These are phyloP conservation scores for Dendrolimus punctatus DNA, from an alignment of 1,140 invertebrate species.

Conservation along the genomic window DNA sequence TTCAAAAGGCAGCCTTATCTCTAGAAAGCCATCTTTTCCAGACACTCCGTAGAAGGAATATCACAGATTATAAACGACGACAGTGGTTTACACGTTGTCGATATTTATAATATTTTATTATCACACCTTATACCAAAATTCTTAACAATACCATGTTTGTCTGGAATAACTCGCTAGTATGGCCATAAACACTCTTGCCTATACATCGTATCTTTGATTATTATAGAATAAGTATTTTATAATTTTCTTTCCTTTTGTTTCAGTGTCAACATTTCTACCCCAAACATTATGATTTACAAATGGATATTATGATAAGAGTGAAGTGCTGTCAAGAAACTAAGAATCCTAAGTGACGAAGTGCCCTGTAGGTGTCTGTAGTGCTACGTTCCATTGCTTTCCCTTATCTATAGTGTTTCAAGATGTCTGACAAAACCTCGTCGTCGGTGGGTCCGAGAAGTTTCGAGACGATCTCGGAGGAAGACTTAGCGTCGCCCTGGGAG, in stretches of 20 bases:
- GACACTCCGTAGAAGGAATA: too few species aligned
- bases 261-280: slow-evolving; percentile 71
- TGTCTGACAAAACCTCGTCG: slow-evolving; percentile 65
- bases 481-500: slow-evolving; percentile 63
- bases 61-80: too few species aligned
- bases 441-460: slow-evolving; percentile 62
- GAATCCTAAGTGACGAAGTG: slow-evolving; percentile 70
- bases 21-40: too few species aligned
- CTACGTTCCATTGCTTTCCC: slow-evolving; percentile 50
- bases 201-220: too few species aligned
- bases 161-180: too few species aligned
- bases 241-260: slow-evolving; percentile 44
- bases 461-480: slow-evolving; percentile 67
- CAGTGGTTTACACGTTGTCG: too few species aligned
- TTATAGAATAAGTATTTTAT: slow-evolving; percentile 7
- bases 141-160: too few species aligned
- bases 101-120: too few species aligned
- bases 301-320: slow-evolving; percentile 72
- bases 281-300: slow-evolving; percentile 72
- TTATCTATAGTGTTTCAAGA: slow-evolving; percentile 33
- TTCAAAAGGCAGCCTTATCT: too few species aligned
- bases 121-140: too few species aligned
- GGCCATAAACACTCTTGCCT: too few species aligned
- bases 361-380: slow-evolving; percentile 57
- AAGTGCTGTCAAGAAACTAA: slow-evolving; percentile 71